phyloP scores from a whole-genome alignment of 2,888 invertebrate species.

The Callyntrura guangdongensis region DNA sequence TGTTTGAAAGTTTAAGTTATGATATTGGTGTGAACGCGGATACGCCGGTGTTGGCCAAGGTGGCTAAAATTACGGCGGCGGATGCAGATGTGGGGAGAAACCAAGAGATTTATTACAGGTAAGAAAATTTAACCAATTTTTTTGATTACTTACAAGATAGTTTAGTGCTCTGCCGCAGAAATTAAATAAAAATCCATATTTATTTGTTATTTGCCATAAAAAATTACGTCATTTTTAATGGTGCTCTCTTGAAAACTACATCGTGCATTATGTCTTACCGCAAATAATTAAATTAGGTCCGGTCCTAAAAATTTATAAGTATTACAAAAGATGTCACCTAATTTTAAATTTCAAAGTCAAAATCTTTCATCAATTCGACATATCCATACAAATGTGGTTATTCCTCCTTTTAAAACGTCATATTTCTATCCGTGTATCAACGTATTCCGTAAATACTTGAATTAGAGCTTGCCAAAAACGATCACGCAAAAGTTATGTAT shows the following conservation, averaged over 20 bases:
- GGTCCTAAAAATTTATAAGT: too few relatives aligned
- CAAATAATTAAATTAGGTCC: not conserved
- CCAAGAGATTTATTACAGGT: conserved; percentile 97
- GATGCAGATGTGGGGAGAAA: conserved; percentile 98
- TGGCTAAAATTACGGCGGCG: conserved; percentile 90
- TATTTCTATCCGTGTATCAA: too few relatives aligned
- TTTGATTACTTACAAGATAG: not conserved
- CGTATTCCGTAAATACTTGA: too few relatives aligned
- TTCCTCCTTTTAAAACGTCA: too few relatives aligned
- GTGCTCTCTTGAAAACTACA: too few relatives aligned
- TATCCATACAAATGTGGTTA: too few relatives aligned
- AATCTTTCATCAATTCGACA: too few relatives aligned
- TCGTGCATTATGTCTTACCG: not conserved
- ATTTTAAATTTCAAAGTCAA: too few relatives aligned
- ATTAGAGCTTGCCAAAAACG: too few relatives aligned
- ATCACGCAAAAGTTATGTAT: too few relatives aligned
- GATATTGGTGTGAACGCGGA: conserved; percentile 95
- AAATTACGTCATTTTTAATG: not conserved
- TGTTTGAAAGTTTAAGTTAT: conserved; percentile 96
- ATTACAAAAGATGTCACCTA: too few relatives aligned
- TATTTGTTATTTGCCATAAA: not conserved
- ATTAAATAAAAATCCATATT: not conserved
- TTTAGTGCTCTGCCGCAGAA: too few relatives aligned
- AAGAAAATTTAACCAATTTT: conserved; percentile 49
- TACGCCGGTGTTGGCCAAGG: conserved; percentile 91